These are phyloP conservation scores for Mobula hypostoma DNA, from an alignment of 2,113 vertebrate genomes.

Conservation along the genomic window DNA sequence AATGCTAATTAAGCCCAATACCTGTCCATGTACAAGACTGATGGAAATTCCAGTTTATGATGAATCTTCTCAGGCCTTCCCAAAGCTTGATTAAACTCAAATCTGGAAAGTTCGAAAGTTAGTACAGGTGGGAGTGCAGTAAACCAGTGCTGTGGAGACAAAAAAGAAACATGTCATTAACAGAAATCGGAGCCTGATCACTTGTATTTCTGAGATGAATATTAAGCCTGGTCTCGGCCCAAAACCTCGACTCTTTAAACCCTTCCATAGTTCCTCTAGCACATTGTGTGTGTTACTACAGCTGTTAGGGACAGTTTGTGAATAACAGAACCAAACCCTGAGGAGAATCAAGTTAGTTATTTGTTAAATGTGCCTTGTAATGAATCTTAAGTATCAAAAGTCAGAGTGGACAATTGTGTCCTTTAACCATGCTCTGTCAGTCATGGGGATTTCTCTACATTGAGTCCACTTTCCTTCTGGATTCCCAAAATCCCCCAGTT, in stretches of 20 bases:
- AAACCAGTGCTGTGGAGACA: slow-evolving; percentile 82
- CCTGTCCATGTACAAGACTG: slow-evolving; percentile 96
- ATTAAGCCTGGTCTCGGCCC: no score
- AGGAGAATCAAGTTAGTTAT: neutral
- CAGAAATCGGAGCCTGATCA: neutral
- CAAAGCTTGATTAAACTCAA: slow-evolving; percentile 95
- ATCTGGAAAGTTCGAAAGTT: slow-evolving; percentile 95
- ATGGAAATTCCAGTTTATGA: slow-evolving; percentile 95
- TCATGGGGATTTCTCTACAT: no score
- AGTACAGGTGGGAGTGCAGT: slow-evolving; percentile 92
- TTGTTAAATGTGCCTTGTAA: neutral
- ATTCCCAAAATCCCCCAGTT: no score
- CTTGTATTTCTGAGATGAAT: neutral
- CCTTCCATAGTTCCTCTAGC: no score
- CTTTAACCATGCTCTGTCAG: no score
- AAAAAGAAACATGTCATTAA: neutral
- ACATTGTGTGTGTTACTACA: neutral
- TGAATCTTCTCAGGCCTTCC: slow-evolving; percentile 99
- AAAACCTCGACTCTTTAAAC: no score
- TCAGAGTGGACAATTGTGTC: no score
- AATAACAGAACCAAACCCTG: neutral
- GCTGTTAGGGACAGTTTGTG: neutral
- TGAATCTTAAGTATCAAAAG: neutral
- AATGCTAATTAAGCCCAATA: slow-evolving; percentile 44
- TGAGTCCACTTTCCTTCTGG: no score